These are phyloP conservation scores for Ethmia dodecea DNA, from an alignment of 2,888 invertebrate species.

Conservation along the genomic window DNA sequence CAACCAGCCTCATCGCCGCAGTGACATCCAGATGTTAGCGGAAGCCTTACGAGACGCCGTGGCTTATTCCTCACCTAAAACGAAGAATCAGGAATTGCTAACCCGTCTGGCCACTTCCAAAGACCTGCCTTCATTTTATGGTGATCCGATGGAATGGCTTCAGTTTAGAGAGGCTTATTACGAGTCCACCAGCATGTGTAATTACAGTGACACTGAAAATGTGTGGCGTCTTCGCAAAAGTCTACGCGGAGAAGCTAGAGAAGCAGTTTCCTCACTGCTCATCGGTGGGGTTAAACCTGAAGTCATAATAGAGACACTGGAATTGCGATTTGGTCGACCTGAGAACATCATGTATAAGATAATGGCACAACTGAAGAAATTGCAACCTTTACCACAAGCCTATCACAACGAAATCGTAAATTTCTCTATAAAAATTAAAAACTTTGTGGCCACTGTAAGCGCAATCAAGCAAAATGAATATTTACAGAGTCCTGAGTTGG, in stretches of 20 bases:
- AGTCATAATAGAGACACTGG: constrained; percentile 8
- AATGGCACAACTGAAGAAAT: constrained; percentile 7
- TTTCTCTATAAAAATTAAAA: constrained; percentile 9
- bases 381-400: constrained; percentile 8
- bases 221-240: constrained; percentile 12
- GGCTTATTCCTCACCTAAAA: no score
- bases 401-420: constrained; percentile 10
- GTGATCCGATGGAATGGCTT: constrained; percentile 13
- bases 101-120: constrained; percentile 13
- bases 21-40: no score
- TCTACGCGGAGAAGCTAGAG: constrained; percentile 14
- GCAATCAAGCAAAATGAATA: constrained; percentile 8
- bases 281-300: constrained; percentile 4
- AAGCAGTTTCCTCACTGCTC: constrained; percentile 9
- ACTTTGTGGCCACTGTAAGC: constrained; percentile 2
- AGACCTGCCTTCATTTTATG: constrained; percentile 9
- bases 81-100: no score
- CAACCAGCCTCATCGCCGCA: no score
- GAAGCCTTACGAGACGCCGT: no score
- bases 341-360: constrained; percentile 11
- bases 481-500: constrained; percentile 7
- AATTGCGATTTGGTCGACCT: constrained; percentile 11
- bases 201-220: constrained; percentile 9
- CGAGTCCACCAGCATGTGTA: constrained; percentile 12
- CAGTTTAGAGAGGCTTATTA: constrained; percentile 14